phyloP scores from a whole-genome alignment of 92 coral and sea anemone species.

The Porites divaricata region DNA sequence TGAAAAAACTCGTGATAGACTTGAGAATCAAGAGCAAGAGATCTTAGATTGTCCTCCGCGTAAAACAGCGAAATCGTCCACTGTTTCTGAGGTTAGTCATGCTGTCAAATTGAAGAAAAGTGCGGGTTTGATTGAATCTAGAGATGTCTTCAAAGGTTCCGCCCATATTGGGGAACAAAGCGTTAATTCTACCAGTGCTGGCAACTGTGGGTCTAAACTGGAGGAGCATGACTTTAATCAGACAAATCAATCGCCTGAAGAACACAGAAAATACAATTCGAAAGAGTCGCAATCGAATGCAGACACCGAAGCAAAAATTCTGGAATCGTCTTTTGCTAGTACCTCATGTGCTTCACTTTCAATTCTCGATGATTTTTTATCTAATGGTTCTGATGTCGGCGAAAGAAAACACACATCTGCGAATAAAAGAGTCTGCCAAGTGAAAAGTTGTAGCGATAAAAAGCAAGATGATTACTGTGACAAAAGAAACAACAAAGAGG shows the following conservation, averaged over 20 bases:
- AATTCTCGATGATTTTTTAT: slow-evolving; percentile 28
- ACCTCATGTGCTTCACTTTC: not conserved
- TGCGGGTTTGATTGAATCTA: not conserved
- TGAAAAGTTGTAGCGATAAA: not conserved
- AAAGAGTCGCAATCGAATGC: not conserved
- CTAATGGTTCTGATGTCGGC: not conserved
- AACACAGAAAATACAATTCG: not conserved
- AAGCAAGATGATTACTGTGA: not conserved
- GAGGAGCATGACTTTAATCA: not conserved
- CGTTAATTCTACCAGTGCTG: no score
- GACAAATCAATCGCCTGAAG: not conserved
- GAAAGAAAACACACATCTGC: not conserved
- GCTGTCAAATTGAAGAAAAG: not conserved
- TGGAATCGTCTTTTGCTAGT: not conserved
- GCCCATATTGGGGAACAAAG: no score
- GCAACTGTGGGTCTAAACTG: not conserved
- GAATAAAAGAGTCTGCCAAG: not conserved
- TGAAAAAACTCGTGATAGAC: not conserved
- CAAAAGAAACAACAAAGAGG: not conserved
- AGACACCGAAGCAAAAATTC: not conserved
- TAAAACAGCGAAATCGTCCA: not conserved
- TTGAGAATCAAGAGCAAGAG: not conserved
- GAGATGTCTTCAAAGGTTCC: no score
- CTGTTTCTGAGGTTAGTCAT: not conserved
- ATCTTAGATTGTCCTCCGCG: not conserved